Conservation (phyloP, 2,888 invertebrate species). For the Dysmachus trigonus region DNA sequence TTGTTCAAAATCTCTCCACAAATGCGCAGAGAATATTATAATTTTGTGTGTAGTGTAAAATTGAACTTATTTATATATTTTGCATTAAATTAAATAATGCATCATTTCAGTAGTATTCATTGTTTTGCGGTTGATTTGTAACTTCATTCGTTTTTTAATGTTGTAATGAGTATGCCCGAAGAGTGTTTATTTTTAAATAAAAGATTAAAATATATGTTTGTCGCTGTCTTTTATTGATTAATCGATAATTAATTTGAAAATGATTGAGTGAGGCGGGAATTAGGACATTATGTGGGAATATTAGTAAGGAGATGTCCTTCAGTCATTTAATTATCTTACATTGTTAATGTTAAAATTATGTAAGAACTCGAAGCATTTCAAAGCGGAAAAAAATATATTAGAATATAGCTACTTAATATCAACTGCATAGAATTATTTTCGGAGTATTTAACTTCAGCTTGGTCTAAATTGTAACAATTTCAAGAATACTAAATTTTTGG, state of each 20-base stretch:
- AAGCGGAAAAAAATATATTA: neutral
- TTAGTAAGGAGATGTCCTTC: too few species aligned
- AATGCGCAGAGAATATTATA: too few species aligned
- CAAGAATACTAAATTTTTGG: neutral
- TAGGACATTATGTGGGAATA: too few species aligned
- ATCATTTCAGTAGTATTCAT: neutral
- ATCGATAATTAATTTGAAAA: too few species aligned
- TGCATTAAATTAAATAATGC: neutral
- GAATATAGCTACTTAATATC: neutral
- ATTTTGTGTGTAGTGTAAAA: neutral
- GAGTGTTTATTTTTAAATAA: neutral
- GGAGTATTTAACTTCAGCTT: neutral
- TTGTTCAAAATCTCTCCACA: neutral
- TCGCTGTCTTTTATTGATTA: too few species aligned
- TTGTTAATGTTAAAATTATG: neutral
- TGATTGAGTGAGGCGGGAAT: too few species aligned
- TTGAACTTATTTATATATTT: neutral
- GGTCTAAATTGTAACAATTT: neutral
- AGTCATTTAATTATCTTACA: neutral
- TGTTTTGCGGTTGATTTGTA: neutral
- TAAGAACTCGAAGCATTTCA: too few species aligned
- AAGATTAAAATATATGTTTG: too few species aligned
- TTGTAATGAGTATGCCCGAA: too few species aligned
- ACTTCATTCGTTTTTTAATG: neutral
- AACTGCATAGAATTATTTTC: neutral